These are phyloP conservation scores for Julus scandinavius DNA, from an alignment of 2,888 invertebrate species.

Conservation along the genomic window DNA sequence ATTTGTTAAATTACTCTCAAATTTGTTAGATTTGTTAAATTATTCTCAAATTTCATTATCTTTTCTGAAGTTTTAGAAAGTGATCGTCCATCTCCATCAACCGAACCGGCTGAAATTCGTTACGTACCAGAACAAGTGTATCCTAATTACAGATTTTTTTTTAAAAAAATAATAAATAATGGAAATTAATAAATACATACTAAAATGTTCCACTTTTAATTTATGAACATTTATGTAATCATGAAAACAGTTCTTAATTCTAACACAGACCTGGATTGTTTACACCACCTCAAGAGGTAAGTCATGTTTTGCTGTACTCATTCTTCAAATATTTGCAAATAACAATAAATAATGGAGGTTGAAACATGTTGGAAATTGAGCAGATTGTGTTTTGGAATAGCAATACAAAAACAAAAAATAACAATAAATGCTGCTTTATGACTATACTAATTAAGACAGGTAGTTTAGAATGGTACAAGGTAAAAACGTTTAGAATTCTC, in stretches of 20 bases:
- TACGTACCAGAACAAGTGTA: slow-evolving; percentile 70
- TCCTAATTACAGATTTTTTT: slow-evolving; percentile 58
- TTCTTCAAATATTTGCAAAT: neutral
- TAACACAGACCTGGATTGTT: slow-evolving; percentile 64
- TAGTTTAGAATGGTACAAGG: neutral
- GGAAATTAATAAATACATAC: no score
- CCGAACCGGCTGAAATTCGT: slow-evolving; percentile 68
- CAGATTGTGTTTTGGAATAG: neutral
- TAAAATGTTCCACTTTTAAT: slow-evolving; percentile 47
- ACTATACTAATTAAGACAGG: neutral
- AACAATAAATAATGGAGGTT: slow-evolving; percentile 37
- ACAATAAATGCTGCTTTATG: neutral
- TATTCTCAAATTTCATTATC: no score
- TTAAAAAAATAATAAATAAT: neutral
- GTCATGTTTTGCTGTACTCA: neutral
- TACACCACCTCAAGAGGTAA: slow-evolving; percentile 64
- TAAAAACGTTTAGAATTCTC: no score
- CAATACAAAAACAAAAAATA: slow-evolving; percentile 44
- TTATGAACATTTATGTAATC: slow-evolving; percentile 44
- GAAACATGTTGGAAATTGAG: neutral
- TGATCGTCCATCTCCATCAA: slow-evolving; percentile 67
- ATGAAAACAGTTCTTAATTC: slow-evolving; percentile 50
- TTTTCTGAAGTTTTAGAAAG: slow-evolving; percentile 67
- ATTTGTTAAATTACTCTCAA: no score
- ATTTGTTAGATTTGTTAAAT: no score